Evolutionary conservation across 1,140 invertebrate genomes (phyloP).

Genomic region (Tetramorium parvispinum): DNA sequence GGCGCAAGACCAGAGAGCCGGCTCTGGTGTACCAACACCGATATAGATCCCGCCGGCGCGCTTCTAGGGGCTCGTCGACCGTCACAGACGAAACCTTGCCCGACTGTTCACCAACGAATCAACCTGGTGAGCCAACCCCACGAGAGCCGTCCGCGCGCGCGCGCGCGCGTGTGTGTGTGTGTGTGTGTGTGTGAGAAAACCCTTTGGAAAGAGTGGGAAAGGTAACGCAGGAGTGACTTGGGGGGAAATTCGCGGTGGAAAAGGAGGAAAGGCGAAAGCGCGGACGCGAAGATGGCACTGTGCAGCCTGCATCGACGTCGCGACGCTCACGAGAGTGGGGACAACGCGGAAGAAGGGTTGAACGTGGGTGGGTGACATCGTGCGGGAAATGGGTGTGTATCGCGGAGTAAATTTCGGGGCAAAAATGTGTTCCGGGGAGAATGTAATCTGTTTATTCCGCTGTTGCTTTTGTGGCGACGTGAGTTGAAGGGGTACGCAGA

Average conservation of each 20-base stretch:
- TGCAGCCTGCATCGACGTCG: slow-evolving; percentile 48
- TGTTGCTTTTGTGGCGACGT: slow-evolving; percentile 26
- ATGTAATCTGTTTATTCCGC: slow-evolving; percentile 60
- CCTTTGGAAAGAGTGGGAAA: not conserved
- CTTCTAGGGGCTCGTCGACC: slow-evolving; percentile 51
- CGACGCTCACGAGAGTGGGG: slow-evolving; percentile 6
- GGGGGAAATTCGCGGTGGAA: slow-evolving; percentile 30
- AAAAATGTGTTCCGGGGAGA: slow-evolving; percentile 47
- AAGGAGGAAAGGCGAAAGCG: slow-evolving; percentile 34
- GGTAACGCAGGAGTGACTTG: not conserved
- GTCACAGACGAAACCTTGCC: slow-evolving; percentile 44
- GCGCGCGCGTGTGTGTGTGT: no score
- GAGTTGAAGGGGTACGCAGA: not conserved
- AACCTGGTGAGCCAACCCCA: slow-evolving; percentile 56
- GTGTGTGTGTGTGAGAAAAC: not conserved
- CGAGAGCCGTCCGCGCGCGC: not conserved
- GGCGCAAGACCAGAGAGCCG: slow-evolving; percentile 23
- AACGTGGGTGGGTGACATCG: slow-evolving; percentile 38
- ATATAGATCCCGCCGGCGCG: slow-evolving; percentile 7
- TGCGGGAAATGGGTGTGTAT: slow-evolving; percentile 57
- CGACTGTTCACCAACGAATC: slow-evolving; percentile 47
- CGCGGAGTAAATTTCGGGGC: slow-evolving; percentile 50
- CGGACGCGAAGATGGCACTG: slow-evolving; percentile 53
- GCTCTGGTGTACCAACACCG: slow-evolving; percentile 41
- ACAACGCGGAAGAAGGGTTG: slow-evolving; percentile 21